phyloP scores from a whole-genome alignment of 2,888 invertebrate genomes.

The Melipona bicolor region DNA sequence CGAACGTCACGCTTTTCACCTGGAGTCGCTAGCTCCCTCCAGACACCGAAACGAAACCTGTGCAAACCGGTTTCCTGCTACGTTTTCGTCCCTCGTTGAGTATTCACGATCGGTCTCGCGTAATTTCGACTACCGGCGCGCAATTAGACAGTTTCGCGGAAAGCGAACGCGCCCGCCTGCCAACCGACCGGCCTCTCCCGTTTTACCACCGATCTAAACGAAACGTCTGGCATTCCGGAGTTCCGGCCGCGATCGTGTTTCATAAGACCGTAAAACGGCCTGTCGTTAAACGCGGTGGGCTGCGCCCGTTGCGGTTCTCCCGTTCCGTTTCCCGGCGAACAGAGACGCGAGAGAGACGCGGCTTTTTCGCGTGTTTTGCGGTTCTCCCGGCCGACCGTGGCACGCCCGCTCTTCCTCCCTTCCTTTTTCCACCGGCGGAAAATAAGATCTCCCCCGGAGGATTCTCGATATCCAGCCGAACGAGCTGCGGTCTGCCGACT shows the following conservation, averaged over 20 bases:
- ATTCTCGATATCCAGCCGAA: not conserved
- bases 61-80: slow-evolving; percentile 36
- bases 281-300: slow-evolving; percentile 72
- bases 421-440: not conserved
- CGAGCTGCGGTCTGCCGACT: slow-evolving; percentile 36
- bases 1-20: not conserved
- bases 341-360: slow-evolving; percentile 10
- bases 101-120: slow-evolving; percentile 49
- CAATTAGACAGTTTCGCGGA: slow-evolving; percentile 54
- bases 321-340: slow-evolving; percentile 37
- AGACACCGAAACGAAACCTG: slow-evolving; percentile 16
- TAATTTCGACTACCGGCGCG: slow-evolving; percentile 33
- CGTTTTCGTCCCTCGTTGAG: slow-evolving; percentile 38
- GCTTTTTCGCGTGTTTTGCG: slow-evolving; percentile 61
- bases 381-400: slow-evolving; percentile 53
- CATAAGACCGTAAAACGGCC: slow-evolving; percentile 72
- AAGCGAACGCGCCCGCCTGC: slow-evolving; percentile 23
- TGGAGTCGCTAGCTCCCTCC: not conserved
- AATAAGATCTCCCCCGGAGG: slow-evolving; percentile 1
- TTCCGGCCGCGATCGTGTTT: slow-evolving; percentile 69
- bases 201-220: slow-evolving; percentile 41
- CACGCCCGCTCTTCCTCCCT: not conserved
- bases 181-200: not conserved
- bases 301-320: slow-evolving; percentile 67
- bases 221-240: slow-evolving; percentile 70